phyloP scores from a whole-genome alignment of 2,888 invertebrate species.

The Venusia cambrica region DNA sequence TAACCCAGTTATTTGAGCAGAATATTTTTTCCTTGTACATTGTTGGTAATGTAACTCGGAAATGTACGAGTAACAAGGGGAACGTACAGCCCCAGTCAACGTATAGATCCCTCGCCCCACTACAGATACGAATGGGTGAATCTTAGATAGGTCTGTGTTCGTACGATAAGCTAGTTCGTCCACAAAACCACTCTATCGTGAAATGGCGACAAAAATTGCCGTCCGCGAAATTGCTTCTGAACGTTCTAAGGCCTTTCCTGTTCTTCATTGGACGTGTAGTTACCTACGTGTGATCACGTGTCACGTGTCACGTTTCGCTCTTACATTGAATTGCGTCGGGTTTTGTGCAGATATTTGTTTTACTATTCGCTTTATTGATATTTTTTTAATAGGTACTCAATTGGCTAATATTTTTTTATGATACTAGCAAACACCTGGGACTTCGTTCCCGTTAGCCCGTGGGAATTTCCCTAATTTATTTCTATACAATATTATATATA shows the following conservation, averaged over 20 bases:
- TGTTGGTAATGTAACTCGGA: no score
- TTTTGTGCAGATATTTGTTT: slow-evolving; percentile 22
- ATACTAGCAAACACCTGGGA: no score
- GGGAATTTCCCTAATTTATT: no score
- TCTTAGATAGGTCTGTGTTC: slow-evolving; percentile 46
- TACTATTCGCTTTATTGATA: slow-evolving; percentile 25
- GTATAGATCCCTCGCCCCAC: slow-evolving; percentile 28
- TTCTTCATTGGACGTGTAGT: slow-evolving; percentile 47
- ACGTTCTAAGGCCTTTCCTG: slow-evolving; percentile 42
- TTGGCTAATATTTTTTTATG: no score
- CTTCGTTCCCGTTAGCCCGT: no score
- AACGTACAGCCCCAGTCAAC: slow-evolving; percentile 24
- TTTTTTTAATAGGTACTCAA: slow-evolving; percentile 10
- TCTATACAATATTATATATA: no score
- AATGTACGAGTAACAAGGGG: no score
- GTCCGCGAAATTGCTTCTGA: slow-evolving; percentile 55
- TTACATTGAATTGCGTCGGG: slow-evolving; percentile 38
- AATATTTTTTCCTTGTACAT: no score
- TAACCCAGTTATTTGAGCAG: no score
- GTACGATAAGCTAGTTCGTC: slow-evolving; percentile 54
- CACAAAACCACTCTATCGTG: slow-evolving; percentile 60
- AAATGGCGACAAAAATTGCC: slow-evolving; percentile 64
- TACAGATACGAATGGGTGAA: slow-evolving; percentile 39
- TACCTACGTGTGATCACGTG: slow-evolving; percentile 40
- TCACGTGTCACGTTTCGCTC: no score